Evolutionary conservation across 1,140 invertebrate genomes (phyloP).

Genomic region (Dendroctonus ponderosae): DNA sequence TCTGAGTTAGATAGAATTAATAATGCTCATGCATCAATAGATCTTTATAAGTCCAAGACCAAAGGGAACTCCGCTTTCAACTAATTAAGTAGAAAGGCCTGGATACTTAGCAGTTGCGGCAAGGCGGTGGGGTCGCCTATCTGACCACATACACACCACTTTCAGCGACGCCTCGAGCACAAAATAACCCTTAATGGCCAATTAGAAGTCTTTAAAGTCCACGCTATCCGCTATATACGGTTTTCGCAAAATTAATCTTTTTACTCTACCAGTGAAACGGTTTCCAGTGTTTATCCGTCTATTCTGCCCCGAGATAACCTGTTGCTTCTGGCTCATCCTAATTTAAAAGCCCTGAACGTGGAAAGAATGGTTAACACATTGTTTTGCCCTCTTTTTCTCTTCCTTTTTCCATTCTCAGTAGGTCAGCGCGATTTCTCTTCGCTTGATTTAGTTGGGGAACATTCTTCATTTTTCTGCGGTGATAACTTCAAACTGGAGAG

Average conservation of each 20-base stretch:
- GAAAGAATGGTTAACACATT: slow-evolving; percentile 12
- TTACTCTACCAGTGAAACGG: slow-evolving; percentile 14
- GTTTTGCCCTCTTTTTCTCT: slow-evolving; percentile 9
- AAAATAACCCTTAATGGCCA: slow-evolving; percentile 48
- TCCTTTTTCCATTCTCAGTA: background rate
- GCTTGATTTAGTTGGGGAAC: no score
- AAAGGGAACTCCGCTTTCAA: slow-evolving; percentile 45
- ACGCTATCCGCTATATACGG: slow-evolving; percentile 31
- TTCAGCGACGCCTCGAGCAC: slow-evolving; percentile 36
- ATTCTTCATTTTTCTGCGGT: no score
- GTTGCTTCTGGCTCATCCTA: slow-evolving; percentile 29
- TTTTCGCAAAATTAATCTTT: slow-evolving; percentile 36
- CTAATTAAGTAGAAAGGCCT: slow-evolving; percentile 48
- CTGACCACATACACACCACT: slow-evolving; percentile 46
- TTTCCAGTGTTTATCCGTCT: slow-evolving; percentile 26
- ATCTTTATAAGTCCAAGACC: slow-evolving; percentile 42
- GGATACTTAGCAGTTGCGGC: slow-evolving; percentile 45
- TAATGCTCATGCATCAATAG: slow-evolving; percentile 42
- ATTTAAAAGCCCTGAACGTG: slow-evolving; percentile 9
- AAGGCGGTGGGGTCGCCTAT: slow-evolving; percentile 40
- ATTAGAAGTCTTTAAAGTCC: slow-evolving; percentile 44
- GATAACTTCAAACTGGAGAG: no score
- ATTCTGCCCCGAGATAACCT: slow-evolving; percentile 38
- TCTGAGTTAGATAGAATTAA: slow-evolving; percentile 46
- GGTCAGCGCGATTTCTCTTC: no score